Percentiles rank a stretch among this genome's conserved stretches.
These are phyloP conservation scores for Notodonta dromedarius DNA, from an alignment of 2,888 invertebrate species.

Conservation along the genomic window DNA sequence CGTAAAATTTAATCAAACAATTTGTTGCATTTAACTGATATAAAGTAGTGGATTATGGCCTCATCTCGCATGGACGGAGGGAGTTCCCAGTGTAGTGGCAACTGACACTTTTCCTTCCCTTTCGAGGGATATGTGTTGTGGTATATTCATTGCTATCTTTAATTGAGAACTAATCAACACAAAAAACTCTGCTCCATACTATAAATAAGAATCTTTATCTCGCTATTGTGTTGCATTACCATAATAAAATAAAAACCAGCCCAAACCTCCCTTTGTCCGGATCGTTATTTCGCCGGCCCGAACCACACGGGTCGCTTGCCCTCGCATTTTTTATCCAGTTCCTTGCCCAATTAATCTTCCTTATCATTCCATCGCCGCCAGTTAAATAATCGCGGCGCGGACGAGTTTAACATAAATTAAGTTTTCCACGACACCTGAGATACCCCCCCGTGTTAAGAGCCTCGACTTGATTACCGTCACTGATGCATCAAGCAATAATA, in stretches of 20 bases:
- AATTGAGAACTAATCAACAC: neutral
- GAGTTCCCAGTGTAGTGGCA: too few species aligned
- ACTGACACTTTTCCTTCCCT: neutral
- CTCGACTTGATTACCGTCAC: slow-evolving; percentile 30
- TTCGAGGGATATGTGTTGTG: too few species aligned
- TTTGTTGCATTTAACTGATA: too few species aligned
- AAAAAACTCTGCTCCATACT: slow-evolving; percentile 13
- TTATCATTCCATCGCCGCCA: slow-evolving; percentile 76
- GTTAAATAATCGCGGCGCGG: slow-evolving; percentile 78
- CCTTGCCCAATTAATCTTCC: slow-evolving; percentile 77
- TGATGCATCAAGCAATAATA: slow-evolving; percentile 27
- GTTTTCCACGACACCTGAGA: slow-evolving; percentile 81
- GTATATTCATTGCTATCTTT: too few species aligned
- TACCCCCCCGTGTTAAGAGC: slow-evolving; percentile 72
- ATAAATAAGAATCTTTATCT: slow-evolving; percentile 29
- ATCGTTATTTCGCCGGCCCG: slow-evolving; percentile 44
- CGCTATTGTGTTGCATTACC: slow-evolving; percentile 29
- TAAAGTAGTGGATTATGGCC: too few species aligned
- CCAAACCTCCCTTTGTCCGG: slow-evolving; percentile 40
- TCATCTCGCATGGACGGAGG: too few species aligned
- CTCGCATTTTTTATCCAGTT: slow-evolving; percentile 61
- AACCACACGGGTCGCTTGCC: slow-evolving; percentile 73
- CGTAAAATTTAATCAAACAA: too few species aligned
- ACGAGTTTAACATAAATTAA: slow-evolving; percentile 84
- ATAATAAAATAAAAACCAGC: slow-evolving; percentile 27